These are phyloP conservation scores for Byasa hedistus DNA, from an alignment of 2,888 invertebrate species.

Conservation along the genomic window DNA sequence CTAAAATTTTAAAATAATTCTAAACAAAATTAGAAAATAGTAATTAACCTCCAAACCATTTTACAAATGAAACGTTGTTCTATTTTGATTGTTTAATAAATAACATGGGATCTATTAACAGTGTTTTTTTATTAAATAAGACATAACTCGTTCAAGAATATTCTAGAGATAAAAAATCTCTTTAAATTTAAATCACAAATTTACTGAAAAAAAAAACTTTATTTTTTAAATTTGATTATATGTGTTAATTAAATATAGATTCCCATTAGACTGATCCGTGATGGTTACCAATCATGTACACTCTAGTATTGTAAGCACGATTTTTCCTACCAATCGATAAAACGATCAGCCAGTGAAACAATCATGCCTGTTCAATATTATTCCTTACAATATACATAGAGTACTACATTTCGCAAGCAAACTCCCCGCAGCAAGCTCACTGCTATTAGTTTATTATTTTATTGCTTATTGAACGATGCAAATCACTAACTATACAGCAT, in stretches of 20 bases:
- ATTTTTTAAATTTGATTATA: neutral
- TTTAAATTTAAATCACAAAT: too few species aligned
- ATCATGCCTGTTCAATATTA: conserved; percentile 46
- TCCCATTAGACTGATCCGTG: conserved; percentile 16
- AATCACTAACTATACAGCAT: neutral
- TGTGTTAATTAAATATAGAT: neutral
- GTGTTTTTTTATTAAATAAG: too few species aligned
- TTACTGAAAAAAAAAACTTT: too few species aligned
- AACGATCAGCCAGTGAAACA: conserved; percentile 63
- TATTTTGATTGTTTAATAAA: too few species aligned
- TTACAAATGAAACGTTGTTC: too few species aligned
- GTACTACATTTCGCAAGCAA: conserved; percentile 42
- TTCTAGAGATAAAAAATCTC: too few species aligned
- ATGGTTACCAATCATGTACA: conserved; percentile 32
- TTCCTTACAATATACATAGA: conserved; percentile 20
- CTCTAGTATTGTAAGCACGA: conserved; percentile 58
- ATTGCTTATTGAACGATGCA: conserved; percentile 6
- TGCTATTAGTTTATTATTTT: conserved; percentile 14
- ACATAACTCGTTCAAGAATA: too few species aligned
- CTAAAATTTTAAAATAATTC: too few species aligned
- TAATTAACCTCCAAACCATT: too few species aligned
- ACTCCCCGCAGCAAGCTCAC: conserved; percentile 12
- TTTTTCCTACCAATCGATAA: conserved; percentile 73
- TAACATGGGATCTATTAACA: too few species aligned
- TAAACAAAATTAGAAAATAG: too few species aligned